Evolutionary conservation across 64 coral and sea anemone genomes (phyloP).

Genomic region (Pocillopora damicornis): DNA sequence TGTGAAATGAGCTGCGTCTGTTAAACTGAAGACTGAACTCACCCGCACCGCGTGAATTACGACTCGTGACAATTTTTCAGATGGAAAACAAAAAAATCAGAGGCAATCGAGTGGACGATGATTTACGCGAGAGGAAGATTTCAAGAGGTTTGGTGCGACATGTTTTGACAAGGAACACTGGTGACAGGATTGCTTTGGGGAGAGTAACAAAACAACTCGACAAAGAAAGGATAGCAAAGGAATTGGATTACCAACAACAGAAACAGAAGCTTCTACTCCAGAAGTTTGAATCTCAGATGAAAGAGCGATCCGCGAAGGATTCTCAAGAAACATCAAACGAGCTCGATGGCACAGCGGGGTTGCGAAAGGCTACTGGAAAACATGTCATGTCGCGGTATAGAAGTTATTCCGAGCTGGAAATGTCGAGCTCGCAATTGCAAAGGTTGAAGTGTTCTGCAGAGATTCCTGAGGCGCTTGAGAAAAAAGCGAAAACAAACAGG

Average conservation of each 20-base stretch:
- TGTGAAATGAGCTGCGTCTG: neutral
- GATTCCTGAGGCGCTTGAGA: neutral
- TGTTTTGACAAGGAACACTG: conserved; percentile 44
- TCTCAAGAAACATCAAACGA: neutral
- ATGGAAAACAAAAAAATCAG: neutral
- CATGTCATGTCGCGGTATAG: neutral
- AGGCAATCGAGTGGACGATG: neutral
- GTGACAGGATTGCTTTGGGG: conserved; percentile 9
- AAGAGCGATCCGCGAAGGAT: neutral
- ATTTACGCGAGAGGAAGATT: neutral
- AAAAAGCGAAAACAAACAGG: neutral
- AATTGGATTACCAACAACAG: conserved; percentile 10
- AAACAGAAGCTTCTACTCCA: neutral
- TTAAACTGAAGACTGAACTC: neutral
- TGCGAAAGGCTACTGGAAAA: neutral
- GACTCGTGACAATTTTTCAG: neutral
- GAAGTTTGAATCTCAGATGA: neutral
- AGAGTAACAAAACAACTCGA: conserved; percentile 41
- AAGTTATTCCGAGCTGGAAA: neutral
- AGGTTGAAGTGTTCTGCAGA: neutral
- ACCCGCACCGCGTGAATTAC: neutral
- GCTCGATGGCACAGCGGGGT: neutral
- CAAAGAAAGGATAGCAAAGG: conserved; percentile 40
- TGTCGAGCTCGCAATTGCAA: neutral
- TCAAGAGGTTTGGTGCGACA: conserved; percentile 34